Base-by-base conservation (phyloP, 2,113 vertebrate species). In the Oplegnathus fasciatus region DNA sequence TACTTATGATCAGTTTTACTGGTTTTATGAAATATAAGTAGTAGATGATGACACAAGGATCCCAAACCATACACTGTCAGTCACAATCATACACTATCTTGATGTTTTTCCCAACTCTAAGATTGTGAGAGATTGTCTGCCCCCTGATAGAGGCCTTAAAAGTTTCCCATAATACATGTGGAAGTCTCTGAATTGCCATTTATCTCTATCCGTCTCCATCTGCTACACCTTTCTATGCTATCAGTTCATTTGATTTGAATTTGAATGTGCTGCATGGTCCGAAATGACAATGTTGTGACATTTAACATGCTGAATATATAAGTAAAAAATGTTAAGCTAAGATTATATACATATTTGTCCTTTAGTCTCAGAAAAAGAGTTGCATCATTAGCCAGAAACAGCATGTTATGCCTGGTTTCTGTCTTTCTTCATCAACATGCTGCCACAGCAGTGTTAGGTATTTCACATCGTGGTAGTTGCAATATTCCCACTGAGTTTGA, bases 361-460 rank as follows among this genome's bases (percentile, higher is more conserved):
- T 15, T n/a, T 44, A n/a, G 22, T 65, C 30, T 24, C 68, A 30
- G 70, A 50, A 58, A 32, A 34, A 10, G 44, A 15, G 17, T 37
- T 40, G n/a, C 52, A 55, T 67, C 52, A 73, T 73, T 32, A 50
- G 44, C 42, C 58, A 78, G 13, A 68, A 10, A 54, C 55, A 26
- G 6, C 28, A 28, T 44, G 42, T 48, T 64, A 30, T 46, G 50
- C 48, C 57, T 57, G 9, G 4, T 78, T 70, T 64, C 30, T 68
- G 32, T 48, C 0, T 62, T 8, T n/a, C 60, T 26, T 32, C 58
- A 68, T 40, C 61, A 69, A 14, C 30, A 22, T 61, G 44, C 69
- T 37, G 28, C 46, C 32, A 48, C 52, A 60, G 77, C 57, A 73
- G 67, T 58, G 32, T 44, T 10, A 30, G 64, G 68, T 58, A 66